phyloP scores from a whole-genome alignment of 2,888 invertebrate genomes.

The Nesidiocoris tenuis region DNA sequence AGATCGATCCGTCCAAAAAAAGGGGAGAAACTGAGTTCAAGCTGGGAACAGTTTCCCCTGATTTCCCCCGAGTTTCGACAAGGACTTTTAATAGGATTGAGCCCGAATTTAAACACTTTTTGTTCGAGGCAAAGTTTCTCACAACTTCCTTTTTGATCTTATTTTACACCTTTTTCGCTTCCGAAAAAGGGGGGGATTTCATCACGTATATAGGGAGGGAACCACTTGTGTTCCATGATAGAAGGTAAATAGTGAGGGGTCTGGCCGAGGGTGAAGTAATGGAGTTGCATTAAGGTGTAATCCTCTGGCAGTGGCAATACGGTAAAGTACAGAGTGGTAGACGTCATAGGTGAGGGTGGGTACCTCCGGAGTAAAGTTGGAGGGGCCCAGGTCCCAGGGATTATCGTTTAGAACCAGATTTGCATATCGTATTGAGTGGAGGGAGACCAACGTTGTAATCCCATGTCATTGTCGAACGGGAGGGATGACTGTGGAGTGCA shows the following conservation, averaged over 20 bases:
- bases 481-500: constrained; percentile 19
- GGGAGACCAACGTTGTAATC: constrained; percentile 37
- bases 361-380: not conserved
- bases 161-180: constrained; percentile 21
- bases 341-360: not conserved
- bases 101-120: not conserved
- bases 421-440: constrained; percentile 41
- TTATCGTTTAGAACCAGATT: constrained; percentile 33
- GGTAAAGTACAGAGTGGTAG: constrained; percentile 1
- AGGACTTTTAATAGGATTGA: not conserved
- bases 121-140: not conserved
- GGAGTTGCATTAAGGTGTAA: constrained; percentile 47
- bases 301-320: constrained; percentile 39
- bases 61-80: not conserved
- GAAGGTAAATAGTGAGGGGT: constrained; percentile 6
- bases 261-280: constrained; percentile 35
- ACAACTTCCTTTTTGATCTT: constrained; percentile 24
- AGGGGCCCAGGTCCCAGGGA: constrained; percentile 12
- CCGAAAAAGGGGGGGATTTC: constrained; percentile 18
- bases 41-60: not conserved
- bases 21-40: not conserved
- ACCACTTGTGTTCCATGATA: constrained; percentile 32
- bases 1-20: too few relatives aligned
- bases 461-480: constrained; percentile 42
- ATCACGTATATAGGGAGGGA: not conserved